Evolutionary conservation across 1,140 invertebrate genomes (phyloP).

Genomic region (Cephus cinctus): DNA sequence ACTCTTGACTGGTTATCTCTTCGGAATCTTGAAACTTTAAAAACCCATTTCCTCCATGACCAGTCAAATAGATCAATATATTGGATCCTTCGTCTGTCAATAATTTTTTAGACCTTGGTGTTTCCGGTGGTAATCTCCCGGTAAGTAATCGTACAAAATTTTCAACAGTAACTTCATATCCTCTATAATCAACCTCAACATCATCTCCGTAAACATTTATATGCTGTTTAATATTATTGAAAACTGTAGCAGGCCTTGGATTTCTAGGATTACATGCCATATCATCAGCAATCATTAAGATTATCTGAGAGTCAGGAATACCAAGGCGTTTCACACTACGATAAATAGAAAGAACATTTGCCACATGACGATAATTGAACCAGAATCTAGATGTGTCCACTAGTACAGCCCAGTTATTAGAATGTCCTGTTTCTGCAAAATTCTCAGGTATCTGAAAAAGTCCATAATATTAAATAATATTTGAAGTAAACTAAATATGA

Average conservation of each 20-base stretch:
- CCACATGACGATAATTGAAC: conserved; percentile 99
- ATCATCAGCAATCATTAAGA: conserved; percentile 98
- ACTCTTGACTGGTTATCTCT: conserved; percentile 97
- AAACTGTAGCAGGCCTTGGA: conserved; percentile 96
- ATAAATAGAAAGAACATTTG: conserved; percentile 98
- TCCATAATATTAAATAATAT: too few relatives aligned
- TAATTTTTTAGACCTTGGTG: conserved; percentile 92
- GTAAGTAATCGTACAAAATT: conserved; percentile 97
- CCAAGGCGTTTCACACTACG: conserved; percentile 95
- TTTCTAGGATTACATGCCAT: conserved; percentile 99
- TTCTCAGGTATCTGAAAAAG: conserved; percentile 44
- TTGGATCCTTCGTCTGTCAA: conserved; percentile 97
- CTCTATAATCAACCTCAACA: conserved; percentile 98
- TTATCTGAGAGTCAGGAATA: conserved; percentile 96
- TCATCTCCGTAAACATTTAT: conserved; percentile 99
- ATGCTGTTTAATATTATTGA: conserved; percentile 96
- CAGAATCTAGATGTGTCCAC: conserved; percentile 98
- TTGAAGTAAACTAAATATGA: too few relatives aligned
- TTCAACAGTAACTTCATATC: conserved; percentile 98
- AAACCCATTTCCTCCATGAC: conserved; percentile 98
- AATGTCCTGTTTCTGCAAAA: conserved; percentile 66
- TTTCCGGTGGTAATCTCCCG: conserved; percentile 84
- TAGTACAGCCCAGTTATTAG: conserved; percentile 99
- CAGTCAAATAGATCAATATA: conserved; percentile 94
- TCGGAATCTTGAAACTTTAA: conserved; percentile 99